A percentile compares a stretch with the other conserved stretches of the same genome.
Evolutionary conservation across 2,888 invertebrate genomes (phyloP).

Genomic region (Eristalis tenax): DNA sequence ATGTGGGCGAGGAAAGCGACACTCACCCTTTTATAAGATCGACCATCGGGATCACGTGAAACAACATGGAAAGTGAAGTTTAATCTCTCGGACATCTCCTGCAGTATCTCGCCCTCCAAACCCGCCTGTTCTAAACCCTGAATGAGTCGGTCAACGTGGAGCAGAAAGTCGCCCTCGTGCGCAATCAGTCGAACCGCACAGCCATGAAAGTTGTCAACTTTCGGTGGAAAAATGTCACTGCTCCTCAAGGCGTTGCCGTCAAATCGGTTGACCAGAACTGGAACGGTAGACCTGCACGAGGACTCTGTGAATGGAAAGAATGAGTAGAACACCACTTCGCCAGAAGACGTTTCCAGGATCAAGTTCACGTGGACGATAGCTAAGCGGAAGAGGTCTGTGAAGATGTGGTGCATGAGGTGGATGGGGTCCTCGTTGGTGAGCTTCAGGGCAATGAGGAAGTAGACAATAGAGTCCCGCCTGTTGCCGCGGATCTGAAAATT

Average conservation of each 20-base stretch:
- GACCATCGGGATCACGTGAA: background rate
- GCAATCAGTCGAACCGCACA: slow-evolving; percentile 18
- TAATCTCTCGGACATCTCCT: background rate
- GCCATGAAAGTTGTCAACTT: slow-evolving; percentile 13
- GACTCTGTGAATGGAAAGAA: slow-evolving; percentile 14
- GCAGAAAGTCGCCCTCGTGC: background rate
- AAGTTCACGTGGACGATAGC: slow-evolving; percentile 9
- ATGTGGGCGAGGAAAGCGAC: background rate
- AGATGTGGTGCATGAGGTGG: background rate
- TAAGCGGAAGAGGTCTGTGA: background rate
- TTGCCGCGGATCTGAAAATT: background rate
- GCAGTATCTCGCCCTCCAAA: slow-evolving; percentile 11
- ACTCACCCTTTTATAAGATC: slow-evolving; percentile 24
- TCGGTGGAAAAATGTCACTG: background rate
- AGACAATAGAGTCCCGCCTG: background rate
- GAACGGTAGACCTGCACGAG: slow-evolving; percentile 8
- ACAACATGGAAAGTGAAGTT: background rate
- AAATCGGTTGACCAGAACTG: background rate
- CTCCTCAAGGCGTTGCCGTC: background rate
- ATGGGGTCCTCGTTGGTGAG: background rate
- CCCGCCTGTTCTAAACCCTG: background rate
- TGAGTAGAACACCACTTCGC: background rate
- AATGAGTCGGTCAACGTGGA: background rate
- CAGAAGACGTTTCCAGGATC: background rate
- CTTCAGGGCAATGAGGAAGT: slow-evolving; percentile 12